A percentile compares a stretch with the other conserved stretches of the same genome.
phyloP scores from a whole-genome alignment of 1,140 invertebrate species.

The Rhopalosiphum padi region DNA sequence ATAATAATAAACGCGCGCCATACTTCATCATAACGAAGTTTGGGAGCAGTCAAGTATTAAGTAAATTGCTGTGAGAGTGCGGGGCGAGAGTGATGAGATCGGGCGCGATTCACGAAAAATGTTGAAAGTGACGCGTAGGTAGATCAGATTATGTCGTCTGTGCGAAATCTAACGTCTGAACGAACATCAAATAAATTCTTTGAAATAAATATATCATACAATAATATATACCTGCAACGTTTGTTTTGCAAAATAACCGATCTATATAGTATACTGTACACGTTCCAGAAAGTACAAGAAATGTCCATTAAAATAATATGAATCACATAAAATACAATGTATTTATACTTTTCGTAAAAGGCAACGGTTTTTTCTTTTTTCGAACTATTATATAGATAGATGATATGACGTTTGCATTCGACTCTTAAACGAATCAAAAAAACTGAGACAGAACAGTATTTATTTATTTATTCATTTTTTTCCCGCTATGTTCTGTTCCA shows the following conservation, averaged over 20 bases:
- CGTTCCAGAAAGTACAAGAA: background rate
- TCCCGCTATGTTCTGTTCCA: background rate
- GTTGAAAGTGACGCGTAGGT: background rate
- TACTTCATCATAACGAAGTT: background rate
- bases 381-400: background rate
- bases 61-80: background rate
- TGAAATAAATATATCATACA: no score
- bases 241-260: background rate
- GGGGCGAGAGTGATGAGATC: background rate
- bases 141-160: background rate
- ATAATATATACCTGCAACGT: background rate
- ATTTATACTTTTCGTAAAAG: background rate
- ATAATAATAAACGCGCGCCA: no score
- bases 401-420: background rate
- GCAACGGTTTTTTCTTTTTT: background rate
- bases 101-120: background rate
- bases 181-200: background rate
- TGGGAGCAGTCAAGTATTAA: background rate
- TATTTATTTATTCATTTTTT: background rate
- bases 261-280: background rate
- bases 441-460: background rate
- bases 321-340: background rate
- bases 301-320: conserved; percentile 2
- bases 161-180: background rate
- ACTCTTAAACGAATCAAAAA: background rate